Percentiles rank a stretch among this genome's conserved stretches.
These are phyloP conservation scores for Spisula solida DNA, from an alignment of 2,888 invertebrate genomes.

Conservation along the genomic window DNA sequence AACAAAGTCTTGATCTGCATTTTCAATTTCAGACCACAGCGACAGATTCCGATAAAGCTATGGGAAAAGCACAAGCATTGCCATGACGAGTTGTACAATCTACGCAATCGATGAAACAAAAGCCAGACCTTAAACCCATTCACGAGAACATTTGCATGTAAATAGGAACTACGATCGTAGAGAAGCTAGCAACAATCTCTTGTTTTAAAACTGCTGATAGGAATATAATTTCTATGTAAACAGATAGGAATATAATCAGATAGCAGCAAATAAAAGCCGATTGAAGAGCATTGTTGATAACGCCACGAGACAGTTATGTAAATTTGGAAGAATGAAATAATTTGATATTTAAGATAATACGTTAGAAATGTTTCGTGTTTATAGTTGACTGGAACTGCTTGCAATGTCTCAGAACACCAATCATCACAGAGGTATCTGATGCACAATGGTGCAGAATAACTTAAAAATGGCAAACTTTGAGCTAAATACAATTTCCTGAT, in stretches of 20 bases:
- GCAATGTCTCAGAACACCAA: not conserved
- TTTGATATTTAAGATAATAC: conserved; percentile 14
- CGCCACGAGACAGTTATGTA: conserved; percentile 15
- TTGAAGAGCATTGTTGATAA: conserved; percentile 10
- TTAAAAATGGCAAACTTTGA: too few relatives aligned
- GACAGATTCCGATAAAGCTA: not conserved
- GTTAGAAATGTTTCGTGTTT: not conserved
- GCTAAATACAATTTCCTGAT: too few relatives aligned
- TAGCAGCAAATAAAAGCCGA: not conserved
- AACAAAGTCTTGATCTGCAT: not conserved
- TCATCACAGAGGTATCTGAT: not conserved
- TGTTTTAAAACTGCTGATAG: conserved; percentile 28
- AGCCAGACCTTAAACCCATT: conserved; percentile 2
- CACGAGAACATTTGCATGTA: conserved; percentile 13
- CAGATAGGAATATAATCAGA: not conserved
- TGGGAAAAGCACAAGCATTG: not conserved
- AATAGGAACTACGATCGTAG: not conserved
- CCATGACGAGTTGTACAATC: not conserved
- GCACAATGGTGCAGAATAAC: too few relatives aligned
- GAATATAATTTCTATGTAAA: conserved; percentile 19
- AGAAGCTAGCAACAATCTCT: conserved; percentile 14
- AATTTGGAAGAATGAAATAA: not conserved
- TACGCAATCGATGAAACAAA: not conserved
- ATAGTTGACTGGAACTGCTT: not conserved
- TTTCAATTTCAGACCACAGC: not conserved